These are phyloP conservation scores for Bradypodion pumilum DNA, from an alignment of 2,797 vertebrate genomes.

Conservation along the genomic window DNA sequence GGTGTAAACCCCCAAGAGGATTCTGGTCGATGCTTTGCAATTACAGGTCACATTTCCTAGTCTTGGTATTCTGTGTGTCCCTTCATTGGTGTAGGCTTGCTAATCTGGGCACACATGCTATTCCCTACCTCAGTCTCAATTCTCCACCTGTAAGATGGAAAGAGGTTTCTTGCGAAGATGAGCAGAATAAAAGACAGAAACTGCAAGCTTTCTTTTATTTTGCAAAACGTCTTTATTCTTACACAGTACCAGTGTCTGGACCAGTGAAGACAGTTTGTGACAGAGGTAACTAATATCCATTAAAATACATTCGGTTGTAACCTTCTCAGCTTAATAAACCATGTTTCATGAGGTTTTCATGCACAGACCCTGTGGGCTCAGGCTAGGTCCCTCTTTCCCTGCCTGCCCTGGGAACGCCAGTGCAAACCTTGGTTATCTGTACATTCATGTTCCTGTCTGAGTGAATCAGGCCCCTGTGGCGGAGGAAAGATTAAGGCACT, in stretches of 20 bases:
- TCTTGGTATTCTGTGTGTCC: not conserved
- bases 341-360: not conserved
- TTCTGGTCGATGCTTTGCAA: too few relatives aligned
- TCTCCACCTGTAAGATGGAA: not conserved
- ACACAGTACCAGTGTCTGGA: too few relatives aligned
- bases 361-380: not conserved
- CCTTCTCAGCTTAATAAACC: not conserved
- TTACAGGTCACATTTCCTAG: not conserved
- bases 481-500: not conserved
- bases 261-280: too few relatives aligned
- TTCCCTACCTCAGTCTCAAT: not conserved
- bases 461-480: not conserved
- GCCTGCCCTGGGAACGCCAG: not conserved
- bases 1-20: too few relatives aligned
- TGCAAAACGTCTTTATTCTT: not conserved
- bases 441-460: not conserved
- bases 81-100: fast-evolving
- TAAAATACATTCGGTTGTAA: not conserved
- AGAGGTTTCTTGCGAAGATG: not conserved
- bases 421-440: not conserved
- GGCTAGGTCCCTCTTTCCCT: not conserved
- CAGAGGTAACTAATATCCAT: not conserved
- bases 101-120: too few relatives aligned
- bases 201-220: too few relatives aligned
- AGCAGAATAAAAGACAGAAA: not conserved